phyloP scores from a whole-genome alignment of 2,888 invertebrate genomes.

The Formica aserva region DNA sequence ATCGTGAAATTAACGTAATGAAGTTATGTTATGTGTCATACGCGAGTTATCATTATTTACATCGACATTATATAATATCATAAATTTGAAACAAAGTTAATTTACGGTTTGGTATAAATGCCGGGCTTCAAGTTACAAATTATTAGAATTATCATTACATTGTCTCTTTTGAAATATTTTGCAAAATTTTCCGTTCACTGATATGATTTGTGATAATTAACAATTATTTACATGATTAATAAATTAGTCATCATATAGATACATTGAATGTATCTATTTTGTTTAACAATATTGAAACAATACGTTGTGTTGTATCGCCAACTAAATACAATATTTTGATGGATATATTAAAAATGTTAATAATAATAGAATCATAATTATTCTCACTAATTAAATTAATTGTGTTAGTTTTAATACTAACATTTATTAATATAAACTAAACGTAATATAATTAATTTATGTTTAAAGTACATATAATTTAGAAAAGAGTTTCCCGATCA shows the following conservation, averaged over 20 bases:
- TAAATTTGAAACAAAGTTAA: conserved; percentile 33
- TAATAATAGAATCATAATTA: background rate
- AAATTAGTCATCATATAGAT: background rate
- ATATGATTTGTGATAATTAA: conserved; percentile 31
- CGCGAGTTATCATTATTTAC: conserved; percentile 4
- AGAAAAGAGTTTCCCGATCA: background rate
- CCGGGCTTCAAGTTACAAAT: conserved; percentile 34
- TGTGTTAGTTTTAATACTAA: background rate
- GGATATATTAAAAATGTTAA: background rate
- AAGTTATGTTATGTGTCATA: conserved; percentile 4
- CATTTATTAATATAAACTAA: too few species aligned
- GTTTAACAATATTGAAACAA: background rate
- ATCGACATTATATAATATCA: conserved; percentile 21
- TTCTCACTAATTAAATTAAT: background rate
- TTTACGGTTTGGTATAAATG: conserved; percentile 34
- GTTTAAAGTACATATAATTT: background rate
- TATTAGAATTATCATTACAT: conserved; percentile 32
- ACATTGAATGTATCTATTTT: background rate
- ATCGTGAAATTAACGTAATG: background rate
- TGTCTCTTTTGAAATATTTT: conserved; percentile 29
- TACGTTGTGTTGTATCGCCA: background rate
- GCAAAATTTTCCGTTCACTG: conserved; percentile 24
- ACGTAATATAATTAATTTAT: background rate
- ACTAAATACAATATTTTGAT: background rate
- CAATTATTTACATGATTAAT: conserved; percentile 44